Evolutionary conservation across 2,113 vertebrate genomes (phyloP), one percentile per base, ranked within the genome.

Genomic region (Trematocara macrostoma): DNA sequence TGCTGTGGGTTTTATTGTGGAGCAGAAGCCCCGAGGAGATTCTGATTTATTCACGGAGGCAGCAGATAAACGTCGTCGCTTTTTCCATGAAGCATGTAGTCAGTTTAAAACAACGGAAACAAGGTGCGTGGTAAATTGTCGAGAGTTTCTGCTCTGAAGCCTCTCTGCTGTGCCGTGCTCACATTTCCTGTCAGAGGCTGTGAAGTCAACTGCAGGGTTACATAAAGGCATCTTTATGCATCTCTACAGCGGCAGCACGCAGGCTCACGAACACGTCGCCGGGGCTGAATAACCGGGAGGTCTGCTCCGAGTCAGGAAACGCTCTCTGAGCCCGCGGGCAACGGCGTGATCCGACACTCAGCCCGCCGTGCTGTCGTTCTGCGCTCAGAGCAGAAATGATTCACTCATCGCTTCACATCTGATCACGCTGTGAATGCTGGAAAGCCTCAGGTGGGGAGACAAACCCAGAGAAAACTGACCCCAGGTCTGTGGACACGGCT

Each of bases 161-260:
- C 1, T 26, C 67, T 47, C 67, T 74, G 67, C 67, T 71, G 67
- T 71, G 23, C 67, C 4, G 14, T 5, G 6, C 69, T 31, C 76
- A 15, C 49, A 35, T 34, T n/a, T 79, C 76, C 51, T 15, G 49
- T 53, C 51, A 38, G 51, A 74, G 76, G 76, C 76, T 15, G 76
- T 35, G 76, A 79, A 79, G 34, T 23, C n/a, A 15, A 78, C 85
- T 82, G 78, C 87, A 84, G 42, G 45, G 45, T 88, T 88, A 88
- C 82, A 84, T 88, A 88, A 88, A 61, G 23, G 23, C 69, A 31
- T 49, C 9, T 49, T 76, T 31, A 31, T 18, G 69, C 69, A 74
- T 76, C 42, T 7, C 42, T 49, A 11, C 42, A 56, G 12, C 67
- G 9, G 81, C 59, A 8, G 53, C 79, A 74, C n/a, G 15, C n/a